Evolutionary conservation across 1,140 invertebrate species (phyloP).

Genomic region (Sarcophaga peregrina): DNA sequence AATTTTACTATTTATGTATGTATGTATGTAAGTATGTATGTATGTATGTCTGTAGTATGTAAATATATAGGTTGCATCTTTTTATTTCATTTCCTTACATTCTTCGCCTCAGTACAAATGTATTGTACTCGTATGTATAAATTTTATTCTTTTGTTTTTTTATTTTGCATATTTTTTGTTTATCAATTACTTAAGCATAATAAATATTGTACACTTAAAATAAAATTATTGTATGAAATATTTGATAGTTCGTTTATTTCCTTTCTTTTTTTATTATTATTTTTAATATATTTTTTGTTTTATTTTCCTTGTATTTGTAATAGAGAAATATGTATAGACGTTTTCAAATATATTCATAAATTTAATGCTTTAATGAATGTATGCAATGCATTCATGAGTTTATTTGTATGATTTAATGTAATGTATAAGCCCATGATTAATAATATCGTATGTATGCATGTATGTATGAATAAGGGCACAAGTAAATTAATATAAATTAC

Average conservation of each 20-base stretch:
- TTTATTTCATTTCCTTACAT: too few relatives aligned
- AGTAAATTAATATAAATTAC: too few relatives aligned
- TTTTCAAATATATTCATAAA: too few relatives aligned
- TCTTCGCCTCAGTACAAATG: too few relatives aligned
- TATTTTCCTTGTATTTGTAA: too few relatives aligned
- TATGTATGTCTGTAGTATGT: too few relatives aligned
- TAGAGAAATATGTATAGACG: too few relatives aligned
- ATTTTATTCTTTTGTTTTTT: not conserved
- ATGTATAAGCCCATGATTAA: not conserved
- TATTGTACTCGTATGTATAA: not conserved
- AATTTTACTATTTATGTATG: conserved; percentile 16
- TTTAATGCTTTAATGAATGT: not conserved
- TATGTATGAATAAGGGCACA: not conserved
- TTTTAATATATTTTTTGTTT: too few relatives aligned
- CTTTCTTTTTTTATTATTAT: too few relatives aligned
- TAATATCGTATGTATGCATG: not conserved
- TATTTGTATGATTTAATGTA: not conserved
- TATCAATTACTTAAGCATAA: conserved; percentile 35
- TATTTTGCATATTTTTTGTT: conserved; percentile 30
- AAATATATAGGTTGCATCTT: too few relatives aligned
- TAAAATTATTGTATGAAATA: conserved; percentile 28
- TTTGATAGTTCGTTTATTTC: too few relatives aligned
- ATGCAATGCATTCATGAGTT: not conserved
- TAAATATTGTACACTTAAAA: conserved; percentile 38
- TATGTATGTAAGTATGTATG: not conserved